Percentiles rank a stretch among this genome's conserved stretches.
Evolutionary conservation across 2,888 invertebrate genomes (phyloP).

Genomic region (Anthophora plumipes): DNA sequence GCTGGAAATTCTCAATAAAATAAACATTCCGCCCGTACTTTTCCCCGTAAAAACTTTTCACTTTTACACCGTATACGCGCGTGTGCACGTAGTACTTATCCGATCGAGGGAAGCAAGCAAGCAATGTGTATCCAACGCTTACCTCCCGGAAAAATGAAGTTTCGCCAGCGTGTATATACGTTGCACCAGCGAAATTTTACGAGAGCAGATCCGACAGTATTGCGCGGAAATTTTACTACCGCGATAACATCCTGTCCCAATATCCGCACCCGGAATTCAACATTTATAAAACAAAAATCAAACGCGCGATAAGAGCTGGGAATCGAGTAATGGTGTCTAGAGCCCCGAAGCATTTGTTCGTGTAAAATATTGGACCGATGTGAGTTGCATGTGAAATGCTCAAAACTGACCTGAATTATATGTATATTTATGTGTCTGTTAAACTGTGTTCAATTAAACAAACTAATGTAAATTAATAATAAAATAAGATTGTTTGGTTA

Average conservation of each 20-base stretch:
- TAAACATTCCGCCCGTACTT: slow-evolving; percentile 50
- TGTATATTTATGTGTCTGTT: too few species aligned
- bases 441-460: neutral
- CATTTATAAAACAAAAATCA: slow-evolving; percentile 57
- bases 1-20: slow-evolving; percentile 48
- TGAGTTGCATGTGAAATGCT: neutral
- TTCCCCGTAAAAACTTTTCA: slow-evolving; percentile 49
- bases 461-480: neutral
- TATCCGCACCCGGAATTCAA: slow-evolving; percentile 52
- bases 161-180: slow-evolving; percentile 31
- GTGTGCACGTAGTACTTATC: neutral
- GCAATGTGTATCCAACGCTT: slow-evolving; percentile 27
- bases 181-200: slow-evolving; percentile 50
- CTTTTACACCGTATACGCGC: slow-evolving; percentile 15
- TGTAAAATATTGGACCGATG: slow-evolving; percentile 13
- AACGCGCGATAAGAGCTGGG: slow-evolving; percentile 27
- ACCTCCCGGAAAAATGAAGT: slow-evolving; percentile 62
- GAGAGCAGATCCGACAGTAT: slow-evolving; percentile 38
- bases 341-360: slow-evolving; percentile 22
- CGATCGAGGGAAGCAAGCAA: neutral
- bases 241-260: slow-evolving; percentile 46
- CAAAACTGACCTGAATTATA: too few species aligned
- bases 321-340: slow-evolving; percentile 21
- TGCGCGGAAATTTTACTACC: slow-evolving; percentile 50
- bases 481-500: too few species aligned